phyloP scores from a whole-genome alignment of 2,888 invertebrate genomes.

The Drosophila paranaensis region DNA sequence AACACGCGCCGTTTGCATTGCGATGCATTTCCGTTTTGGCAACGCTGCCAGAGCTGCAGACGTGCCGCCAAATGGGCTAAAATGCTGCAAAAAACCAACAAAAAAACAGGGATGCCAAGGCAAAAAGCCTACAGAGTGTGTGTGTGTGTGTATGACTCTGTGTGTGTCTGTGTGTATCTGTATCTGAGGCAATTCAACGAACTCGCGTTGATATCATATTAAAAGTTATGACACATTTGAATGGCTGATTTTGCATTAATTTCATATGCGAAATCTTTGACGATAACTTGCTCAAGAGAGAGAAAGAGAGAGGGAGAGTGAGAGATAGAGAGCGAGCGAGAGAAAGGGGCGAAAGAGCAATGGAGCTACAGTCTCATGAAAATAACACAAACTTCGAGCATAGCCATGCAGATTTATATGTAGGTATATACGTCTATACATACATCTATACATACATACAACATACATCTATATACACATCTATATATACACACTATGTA shows the following conservation, averaged over 20 bases:
- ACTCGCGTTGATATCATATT: constrained; percentile 47
- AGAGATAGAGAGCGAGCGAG: neutral
- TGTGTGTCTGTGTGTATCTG: constrained; percentile 1
- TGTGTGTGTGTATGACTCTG: neutral
- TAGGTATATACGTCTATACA: neutral
- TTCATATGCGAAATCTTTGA: constrained; percentile 32
- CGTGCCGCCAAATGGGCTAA: constrained; percentile 29
- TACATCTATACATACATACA: neutral
- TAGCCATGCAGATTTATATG: neutral
- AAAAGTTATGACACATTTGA: constrained; percentile 55
- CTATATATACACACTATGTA: neutral
- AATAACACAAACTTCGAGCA: neutral
- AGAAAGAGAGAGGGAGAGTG: neutral
- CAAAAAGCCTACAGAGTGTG: neutral
- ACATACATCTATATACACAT: neutral
- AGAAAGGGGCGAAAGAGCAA: neutral
- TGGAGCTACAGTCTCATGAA: neutral
- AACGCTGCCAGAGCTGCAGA: constrained; percentile 40
- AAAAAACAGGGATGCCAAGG: constrained; percentile 17
- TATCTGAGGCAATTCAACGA: constrained; percentile 45
- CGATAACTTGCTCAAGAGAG: constrained; percentile 10
- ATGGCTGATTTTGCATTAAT: constrained; percentile 48
- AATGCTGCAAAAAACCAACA: constrained; percentile 6
- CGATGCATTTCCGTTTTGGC: constrained; percentile 76
- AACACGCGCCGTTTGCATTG: constrained; percentile 54